Conservation (phyloP, 1,140 invertebrate genomes). For the Lepidurus packardi region DNA sequence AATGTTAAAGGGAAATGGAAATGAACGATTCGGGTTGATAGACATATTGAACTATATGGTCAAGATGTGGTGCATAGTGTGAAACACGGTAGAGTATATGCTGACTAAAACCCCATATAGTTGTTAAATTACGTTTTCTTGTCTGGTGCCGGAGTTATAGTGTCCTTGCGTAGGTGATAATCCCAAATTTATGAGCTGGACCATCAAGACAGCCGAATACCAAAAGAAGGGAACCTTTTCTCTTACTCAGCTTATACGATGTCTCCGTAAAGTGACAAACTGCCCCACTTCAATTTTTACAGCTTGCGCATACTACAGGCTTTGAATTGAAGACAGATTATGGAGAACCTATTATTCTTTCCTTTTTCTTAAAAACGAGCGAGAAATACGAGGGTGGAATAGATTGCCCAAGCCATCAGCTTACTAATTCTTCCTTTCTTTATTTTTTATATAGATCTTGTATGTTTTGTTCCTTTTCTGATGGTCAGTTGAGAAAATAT, state of each 20-base stretch:
- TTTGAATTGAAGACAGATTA: slow-evolving; percentile 22
- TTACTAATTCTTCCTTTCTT: neutral
- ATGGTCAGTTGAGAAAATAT: neutral
- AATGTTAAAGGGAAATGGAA: too few relatives aligned
- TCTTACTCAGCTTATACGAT: slow-evolving; percentile 2
- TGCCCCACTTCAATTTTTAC: slow-evolving; percentile 18
- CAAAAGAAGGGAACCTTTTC: slow-evolving; percentile 4
- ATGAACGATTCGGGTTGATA: too few relatives aligned
- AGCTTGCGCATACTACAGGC: neutral
- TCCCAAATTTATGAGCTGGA: neutral
- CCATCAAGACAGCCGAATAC: neutral
- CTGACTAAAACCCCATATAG: neutral
- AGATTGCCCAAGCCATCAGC: neutral
- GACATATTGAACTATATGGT: too few relatives aligned
- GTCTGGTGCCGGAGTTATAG: slow-evolving; percentile 4
- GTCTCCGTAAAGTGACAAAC: slow-evolving; percentile 8
- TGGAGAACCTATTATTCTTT: neutral
- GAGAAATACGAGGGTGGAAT: neutral
- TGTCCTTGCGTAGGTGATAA: slow-evolving; percentile 4
- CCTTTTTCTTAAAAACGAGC: neutral
- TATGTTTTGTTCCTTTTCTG: neutral
- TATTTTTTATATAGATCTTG: neutral
- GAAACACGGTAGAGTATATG: neutral
- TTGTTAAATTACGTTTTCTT: slow-evolving; percentile 6
- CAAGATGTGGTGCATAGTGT: neutral